These are phyloP conservation scores for Scrobipalpa costella DNA, from an alignment of 2,888 invertebrate species.

Conservation along the genomic window DNA sequence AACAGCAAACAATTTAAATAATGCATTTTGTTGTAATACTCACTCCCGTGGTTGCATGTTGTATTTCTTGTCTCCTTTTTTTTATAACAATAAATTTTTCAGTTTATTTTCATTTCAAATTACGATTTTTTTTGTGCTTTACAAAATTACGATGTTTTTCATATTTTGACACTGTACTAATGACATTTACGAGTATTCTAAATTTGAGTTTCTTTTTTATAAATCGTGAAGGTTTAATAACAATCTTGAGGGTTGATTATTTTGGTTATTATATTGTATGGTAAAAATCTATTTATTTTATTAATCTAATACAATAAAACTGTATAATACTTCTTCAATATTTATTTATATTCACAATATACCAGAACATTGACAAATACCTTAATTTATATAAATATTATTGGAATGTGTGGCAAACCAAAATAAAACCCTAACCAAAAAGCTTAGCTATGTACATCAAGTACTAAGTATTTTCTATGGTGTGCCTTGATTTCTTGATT, in stretches of 20 bases:
- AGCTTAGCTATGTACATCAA: not conserved
- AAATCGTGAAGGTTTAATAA: no score
- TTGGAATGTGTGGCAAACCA: not conserved
- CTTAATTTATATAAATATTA: not conserved
- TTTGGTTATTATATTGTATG: no score
- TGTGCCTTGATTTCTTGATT: no score
- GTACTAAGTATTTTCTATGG: no score
- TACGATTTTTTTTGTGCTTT: not conserved
- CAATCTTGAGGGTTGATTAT: not conserved
- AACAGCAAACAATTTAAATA: no score
- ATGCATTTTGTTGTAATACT: no score
- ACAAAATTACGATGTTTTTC: not conserved
- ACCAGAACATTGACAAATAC: not conserved
- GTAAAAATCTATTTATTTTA: no score
- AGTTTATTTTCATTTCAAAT: not conserved
- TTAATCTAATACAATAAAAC: not conserved
- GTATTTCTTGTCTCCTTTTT: not conserved
- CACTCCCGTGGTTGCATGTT: not conserved
- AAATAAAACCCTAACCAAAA: not conserved
- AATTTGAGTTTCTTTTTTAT: not conserved
- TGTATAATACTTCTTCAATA: not conserved
- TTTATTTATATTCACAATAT: not conserved
- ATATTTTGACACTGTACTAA: not conserved
- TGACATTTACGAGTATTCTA: not conserved
- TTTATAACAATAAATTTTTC: not conserved